phyloP scores from a whole-genome alignment of 2,113 vertebrate genomes.

The Plecturocebus donacophilus region DNA sequence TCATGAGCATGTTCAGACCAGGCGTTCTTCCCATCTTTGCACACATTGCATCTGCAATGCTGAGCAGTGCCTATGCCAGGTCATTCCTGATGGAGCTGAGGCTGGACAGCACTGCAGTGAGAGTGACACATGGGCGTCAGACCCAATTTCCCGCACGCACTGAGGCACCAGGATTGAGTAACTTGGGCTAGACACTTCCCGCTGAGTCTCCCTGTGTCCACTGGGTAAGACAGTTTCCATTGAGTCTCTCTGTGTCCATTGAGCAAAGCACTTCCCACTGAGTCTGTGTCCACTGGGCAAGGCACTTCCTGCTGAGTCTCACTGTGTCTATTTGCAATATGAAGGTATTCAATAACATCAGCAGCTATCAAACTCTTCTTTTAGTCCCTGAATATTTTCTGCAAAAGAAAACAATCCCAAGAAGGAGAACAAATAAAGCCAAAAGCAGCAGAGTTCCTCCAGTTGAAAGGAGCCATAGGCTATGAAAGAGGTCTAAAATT shows the following conservation, averaged over 20 bases:
- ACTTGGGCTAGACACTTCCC: accelerated
- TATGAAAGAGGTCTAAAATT: background rate
- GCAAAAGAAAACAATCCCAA: background rate
- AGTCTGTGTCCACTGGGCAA: background rate
- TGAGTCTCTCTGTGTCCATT: too few species aligned
- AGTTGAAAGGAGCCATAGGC: background rate
- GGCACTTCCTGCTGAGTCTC: background rate
- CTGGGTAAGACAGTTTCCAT: too few species aligned
- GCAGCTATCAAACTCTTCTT: background rate
- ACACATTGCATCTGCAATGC: background rate
- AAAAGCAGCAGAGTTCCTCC: background rate
- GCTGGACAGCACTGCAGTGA: background rate
- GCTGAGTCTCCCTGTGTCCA: too few species aligned
- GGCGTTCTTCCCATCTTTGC: background rate
- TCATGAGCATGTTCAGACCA: background rate
- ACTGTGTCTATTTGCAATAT: background rate
- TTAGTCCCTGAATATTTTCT: background rate
- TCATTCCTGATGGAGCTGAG: background rate
- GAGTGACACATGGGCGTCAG: background rate
- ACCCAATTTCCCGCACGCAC: background rate
- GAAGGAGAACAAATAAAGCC: background rate
- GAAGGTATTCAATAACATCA: background rate
- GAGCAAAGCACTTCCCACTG: too few species aligned
- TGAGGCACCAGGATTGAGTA: background rate
- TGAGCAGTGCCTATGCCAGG: background rate